Percentiles rank a stretch among this genome's conserved stretches.
These are phyloP conservation scores for Chelonus formosanus DNA, from an alignment of 2,888 invertebrate genomes.

Conservation along the genomic window DNA sequence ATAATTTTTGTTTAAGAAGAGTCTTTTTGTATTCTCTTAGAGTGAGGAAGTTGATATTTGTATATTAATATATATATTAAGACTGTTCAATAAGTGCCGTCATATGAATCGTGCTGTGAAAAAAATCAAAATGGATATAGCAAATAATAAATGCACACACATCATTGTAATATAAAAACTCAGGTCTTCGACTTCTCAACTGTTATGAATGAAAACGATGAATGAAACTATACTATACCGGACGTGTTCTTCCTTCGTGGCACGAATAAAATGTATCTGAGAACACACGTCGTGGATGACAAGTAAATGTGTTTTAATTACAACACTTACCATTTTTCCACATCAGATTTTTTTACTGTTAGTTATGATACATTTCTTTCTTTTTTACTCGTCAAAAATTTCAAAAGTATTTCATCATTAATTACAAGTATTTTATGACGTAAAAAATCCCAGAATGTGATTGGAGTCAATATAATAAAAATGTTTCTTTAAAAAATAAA, in stretches of 20 bases:
- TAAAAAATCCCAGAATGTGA: too few relatives aligned
- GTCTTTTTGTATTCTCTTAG: too few relatives aligned
- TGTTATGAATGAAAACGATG: conserved; percentile 49
- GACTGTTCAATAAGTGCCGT: not conserved
- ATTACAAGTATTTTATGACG: too few relatives aligned
- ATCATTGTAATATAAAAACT: conserved; percentile 34
- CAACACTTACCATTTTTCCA: not conserved
- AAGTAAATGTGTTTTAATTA: not conserved
- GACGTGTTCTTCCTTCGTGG: conserved; percentile 39
- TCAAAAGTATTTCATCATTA: too few relatives aligned
- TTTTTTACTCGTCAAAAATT: too few relatives aligned
- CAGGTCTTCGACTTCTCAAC: conserved; percentile 25
- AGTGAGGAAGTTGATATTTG: too few relatives aligned
- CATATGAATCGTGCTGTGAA: conserved; percentile 36
- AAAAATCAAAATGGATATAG: conserved; percentile 34
- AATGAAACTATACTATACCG: conserved; percentile 37
- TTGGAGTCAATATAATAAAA: too few relatives aligned
- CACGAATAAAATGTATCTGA: conserved; percentile 14
- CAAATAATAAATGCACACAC: conserved; percentile 26
- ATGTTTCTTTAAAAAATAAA: too few relatives aligned
- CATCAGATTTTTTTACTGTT: not conserved
- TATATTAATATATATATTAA: too few relatives aligned
- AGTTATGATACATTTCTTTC: too few relatives aligned
- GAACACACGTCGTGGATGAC: conserved; percentile 1
- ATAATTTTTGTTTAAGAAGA: too few relatives aligned